Evolutionary conservation across 2,888 invertebrate species (phyloP).

Genomic region (Epirrhoe alternata): DNA sequence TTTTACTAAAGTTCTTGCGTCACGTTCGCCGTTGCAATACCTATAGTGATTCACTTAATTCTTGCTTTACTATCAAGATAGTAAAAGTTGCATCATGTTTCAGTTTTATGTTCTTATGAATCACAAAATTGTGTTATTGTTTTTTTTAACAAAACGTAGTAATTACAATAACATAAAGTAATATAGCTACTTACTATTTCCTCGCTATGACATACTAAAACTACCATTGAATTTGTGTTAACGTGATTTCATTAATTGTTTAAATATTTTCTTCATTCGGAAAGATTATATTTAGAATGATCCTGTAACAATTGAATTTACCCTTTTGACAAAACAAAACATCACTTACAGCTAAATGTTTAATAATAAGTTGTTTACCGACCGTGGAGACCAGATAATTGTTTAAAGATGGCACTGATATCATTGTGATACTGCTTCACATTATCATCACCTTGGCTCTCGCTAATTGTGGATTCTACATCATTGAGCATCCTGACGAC

Average conservation of each 20-base stretch:
- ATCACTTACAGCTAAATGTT: conserved; percentile 7
- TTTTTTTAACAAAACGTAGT: not conserved
- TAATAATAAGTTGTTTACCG: conserved; percentile 24
- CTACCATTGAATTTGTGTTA: no score
- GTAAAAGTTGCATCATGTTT: conserved; percentile 5
- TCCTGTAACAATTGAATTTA: no score
- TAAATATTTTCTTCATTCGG: no score
- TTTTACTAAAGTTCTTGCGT: conserved; percentile 5
- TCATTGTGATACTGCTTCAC: conserved; percentile 38
- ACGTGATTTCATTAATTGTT: no score
- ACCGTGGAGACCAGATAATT: conserved; percentile 39
- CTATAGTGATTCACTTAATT: conserved; percentile 3
- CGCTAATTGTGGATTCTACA: conserved; percentile 35
- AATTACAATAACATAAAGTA: not conserved
- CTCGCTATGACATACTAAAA: not conserved
- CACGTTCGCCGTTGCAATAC: conserved; percentile 2
- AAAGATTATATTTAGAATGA: no score
- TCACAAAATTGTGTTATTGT: conserved; percentile 1
- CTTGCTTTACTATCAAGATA: not conserved
- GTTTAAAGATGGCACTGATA: conserved; percentile 41
- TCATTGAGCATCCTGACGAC: conserved; percentile 29
- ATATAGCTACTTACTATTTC: not conserved
- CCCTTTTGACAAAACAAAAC: not conserved
- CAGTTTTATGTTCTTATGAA: conserved; percentile 7
- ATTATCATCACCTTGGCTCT: conserved; percentile 34